Base-by-base conservation (phyloP, 2,888 invertebrate species). In the Euplexia lucipara region DNA sequence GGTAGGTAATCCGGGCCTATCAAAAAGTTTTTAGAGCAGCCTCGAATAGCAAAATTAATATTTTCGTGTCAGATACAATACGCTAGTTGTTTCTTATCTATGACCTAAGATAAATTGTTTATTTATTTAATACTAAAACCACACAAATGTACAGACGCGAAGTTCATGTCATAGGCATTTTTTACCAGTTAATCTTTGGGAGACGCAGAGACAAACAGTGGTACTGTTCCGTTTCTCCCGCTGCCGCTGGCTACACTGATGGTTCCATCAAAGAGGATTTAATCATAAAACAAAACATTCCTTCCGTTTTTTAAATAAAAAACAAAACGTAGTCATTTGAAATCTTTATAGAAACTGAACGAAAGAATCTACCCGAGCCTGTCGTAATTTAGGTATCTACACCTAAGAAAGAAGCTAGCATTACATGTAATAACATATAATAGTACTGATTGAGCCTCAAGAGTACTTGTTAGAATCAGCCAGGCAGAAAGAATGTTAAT, bases 401-500 rank as follows among this genome's bases (percentile, higher is more conserved):
- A 67, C 53, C 47, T 57, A 20, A 63, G 42, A 61, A 37, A 35
- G n/a, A 57, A 54, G 39, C 57, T 63, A 68, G 60, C 41, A 69
- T 67, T 69, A 78, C 60, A 65, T 66, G 59, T 72, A 66, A 81
- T 74, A 72, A 67, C 70, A 75, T 65, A 71, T 63, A 14, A 20
- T 20, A 16, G n/a, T 48, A 32, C 32, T 47, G 66, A 51, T 41
- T 48, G 44, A 51, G 57, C 75, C 63, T 77, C 72, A 59, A 52
- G 65, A 56, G 53, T 59, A 70, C 64, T 74, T 69, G 73, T 59
- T 48, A 63, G 54, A 65, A 44, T 57, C 78, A 79, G 44, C 68
- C 61, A 60, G 75, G 79, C 82, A 70, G 79, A 74, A 70, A 83
- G 70, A 82, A 79, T 79, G 65, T 73, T 79, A 82, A 82, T 82